A percentile compares a stretch with the other conserved stretches of the same genome.
These are phyloP conservation scores for Aurelia aurita DNA, from an alignment of 30 jellyfish, hydroid and myxozoan species.

Conservation along the genomic window DNA sequence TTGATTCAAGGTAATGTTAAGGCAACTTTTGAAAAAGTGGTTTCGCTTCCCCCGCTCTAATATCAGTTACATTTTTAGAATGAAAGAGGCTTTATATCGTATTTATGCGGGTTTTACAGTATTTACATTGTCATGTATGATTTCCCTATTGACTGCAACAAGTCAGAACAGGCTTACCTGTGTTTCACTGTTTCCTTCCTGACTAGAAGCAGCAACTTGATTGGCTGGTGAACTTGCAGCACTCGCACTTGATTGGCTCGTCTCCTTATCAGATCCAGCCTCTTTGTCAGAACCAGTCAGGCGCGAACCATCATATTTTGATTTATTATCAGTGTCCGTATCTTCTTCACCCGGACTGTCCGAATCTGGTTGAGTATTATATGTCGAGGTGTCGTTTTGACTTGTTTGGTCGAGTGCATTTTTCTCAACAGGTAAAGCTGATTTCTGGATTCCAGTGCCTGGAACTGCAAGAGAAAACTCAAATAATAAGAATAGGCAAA, in stretches of 20 bases:
- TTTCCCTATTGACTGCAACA: not conserved
- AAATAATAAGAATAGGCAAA: too few relatives aligned
- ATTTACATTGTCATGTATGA: too few relatives aligned
- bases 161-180: not conserved
- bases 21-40: too few relatives aligned
- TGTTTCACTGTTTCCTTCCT: not conserved
- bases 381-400: slow-evolving; percentile 12
- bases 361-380: not conserved
- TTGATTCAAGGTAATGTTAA: too few relatives aligned
- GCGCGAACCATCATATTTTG: slow-evolving; percentile 11
- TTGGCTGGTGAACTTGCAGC: slow-evolving; percentile 5
- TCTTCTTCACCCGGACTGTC: slow-evolving; percentile 34
- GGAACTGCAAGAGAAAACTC: too few relatives aligned
- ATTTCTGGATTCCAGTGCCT: slow-evolving; percentile 12
- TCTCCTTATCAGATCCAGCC: slow-evolving; percentile 1
- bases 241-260: not conserved
- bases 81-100: too few relatives aligned
- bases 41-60: too few relatives aligned
- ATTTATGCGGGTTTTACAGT: too few relatives aligned
- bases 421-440: slow-evolving; percentile 36
- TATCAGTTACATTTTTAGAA: too few relatives aligned
- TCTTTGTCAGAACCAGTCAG: not conserved
- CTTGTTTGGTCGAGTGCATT: slow-evolving; percentile 19
- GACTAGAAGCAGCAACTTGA: not conserved
- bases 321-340: slow-evolving; percentile 11